These are phyloP conservation scores for Dasyprocta punctata DNA, from an alignment of 2,113 vertebrate genomes.

Conservation along the genomic window DNA sequence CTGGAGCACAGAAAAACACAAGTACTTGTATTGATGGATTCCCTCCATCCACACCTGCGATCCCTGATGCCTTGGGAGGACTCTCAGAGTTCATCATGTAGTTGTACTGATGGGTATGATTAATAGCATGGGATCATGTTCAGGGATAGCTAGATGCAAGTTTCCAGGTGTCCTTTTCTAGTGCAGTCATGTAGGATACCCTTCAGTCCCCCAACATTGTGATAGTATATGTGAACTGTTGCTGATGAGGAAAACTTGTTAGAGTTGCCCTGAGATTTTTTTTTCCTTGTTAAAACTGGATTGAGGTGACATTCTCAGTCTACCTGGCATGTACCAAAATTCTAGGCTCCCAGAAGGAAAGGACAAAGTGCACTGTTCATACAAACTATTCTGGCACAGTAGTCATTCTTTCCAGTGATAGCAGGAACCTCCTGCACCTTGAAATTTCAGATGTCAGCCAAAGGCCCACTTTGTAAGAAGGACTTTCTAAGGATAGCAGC, in stretches of 20 bases:
- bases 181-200: background rate
- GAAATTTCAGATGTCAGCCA: background rate
- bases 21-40: background rate
- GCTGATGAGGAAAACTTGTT: background rate
- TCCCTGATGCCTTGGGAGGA: background rate
- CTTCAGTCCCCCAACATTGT: background rate
- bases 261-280: background rate
- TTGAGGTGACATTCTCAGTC: too few species aligned
- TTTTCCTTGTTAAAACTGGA: background rate
- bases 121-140: background rate
- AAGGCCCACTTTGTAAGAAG: background rate
- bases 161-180: background rate
- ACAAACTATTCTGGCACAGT: background rate
- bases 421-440: background rate
- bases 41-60: accelerated
- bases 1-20: background rate
- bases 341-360: background rate
- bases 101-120: background rate
- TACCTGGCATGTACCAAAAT: background rate
- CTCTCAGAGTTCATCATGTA: background rate
- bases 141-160: background rate
- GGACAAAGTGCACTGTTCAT: background rate
- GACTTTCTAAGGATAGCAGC: background rate
- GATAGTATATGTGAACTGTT: background rate
- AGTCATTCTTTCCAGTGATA: background rate